Conservation (phyloP, 2,888 invertebrate species). For the Drosophila percnosoma region DNA sequence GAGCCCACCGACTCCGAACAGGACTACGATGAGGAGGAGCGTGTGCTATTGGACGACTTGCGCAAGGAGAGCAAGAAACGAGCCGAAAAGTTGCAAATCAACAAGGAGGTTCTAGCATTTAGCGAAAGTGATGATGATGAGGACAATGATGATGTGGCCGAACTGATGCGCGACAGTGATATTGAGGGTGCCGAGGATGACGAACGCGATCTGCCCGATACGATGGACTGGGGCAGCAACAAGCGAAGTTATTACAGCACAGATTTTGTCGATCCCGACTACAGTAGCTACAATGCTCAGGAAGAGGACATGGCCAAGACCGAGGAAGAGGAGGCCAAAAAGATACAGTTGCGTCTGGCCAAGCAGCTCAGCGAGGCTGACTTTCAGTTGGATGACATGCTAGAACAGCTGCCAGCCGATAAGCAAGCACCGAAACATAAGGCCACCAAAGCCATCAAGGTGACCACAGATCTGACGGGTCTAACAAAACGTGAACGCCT, state of each 20-base stretch:
- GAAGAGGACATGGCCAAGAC: constrained; percentile 91
- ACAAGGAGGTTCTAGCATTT: constrained; percentile 88
- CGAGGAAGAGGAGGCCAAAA: constrained; percentile 93
- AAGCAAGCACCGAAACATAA: not conserved
- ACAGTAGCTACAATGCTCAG: constrained; percentile 84
- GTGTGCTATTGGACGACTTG: constrained; percentile 87
- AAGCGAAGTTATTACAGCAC: constrained; percentile 92
- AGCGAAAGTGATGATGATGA: constrained; percentile 85
- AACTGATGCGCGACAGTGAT: constrained; percentile 88
- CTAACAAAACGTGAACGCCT: constrained; percentile 91
- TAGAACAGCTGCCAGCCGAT: not conserved
- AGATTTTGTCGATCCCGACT: constrained; percentile 95
- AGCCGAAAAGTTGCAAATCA: constrained; percentile 84
- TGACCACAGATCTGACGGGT: constrained; percentile 91
- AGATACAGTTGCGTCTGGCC: constrained; percentile 91
- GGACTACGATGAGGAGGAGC: constrained; percentile 89
- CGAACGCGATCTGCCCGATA: constrained; percentile 90
- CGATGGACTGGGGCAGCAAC: constrained; percentile 95
- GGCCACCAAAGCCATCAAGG: constrained; percentile 79
- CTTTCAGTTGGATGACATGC: constrained; percentile 84
- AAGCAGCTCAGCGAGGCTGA: constrained; percentile 92
- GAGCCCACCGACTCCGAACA: constrained; percentile 90
- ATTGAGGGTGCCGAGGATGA: constrained; percentile 89
- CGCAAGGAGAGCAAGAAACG: constrained; percentile 85
- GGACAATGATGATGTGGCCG: constrained; percentile 83